These are phyloP conservation scores for Pyrgilauda ruficollis DNA, from an alignment of 2,113 vertebrate genomes.

Conservation along the genomic window DNA sequence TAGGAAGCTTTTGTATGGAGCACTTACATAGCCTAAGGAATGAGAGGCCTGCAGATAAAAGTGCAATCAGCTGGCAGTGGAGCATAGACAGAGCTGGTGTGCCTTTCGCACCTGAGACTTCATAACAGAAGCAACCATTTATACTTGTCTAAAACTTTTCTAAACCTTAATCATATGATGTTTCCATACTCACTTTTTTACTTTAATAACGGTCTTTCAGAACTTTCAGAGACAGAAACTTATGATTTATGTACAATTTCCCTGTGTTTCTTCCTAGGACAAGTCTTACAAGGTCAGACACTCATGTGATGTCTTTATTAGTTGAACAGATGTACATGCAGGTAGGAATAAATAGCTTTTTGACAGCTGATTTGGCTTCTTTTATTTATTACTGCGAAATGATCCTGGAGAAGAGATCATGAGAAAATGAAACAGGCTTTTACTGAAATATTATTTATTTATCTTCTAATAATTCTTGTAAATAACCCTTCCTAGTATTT, in stretches of 20 bases:
- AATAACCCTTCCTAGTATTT: background rate
- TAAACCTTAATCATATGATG: background rate
- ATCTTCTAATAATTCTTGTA: background rate
- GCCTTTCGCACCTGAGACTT: background rate
- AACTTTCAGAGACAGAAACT: background rate
- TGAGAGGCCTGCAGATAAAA: background rate
- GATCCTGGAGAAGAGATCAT: background rate
- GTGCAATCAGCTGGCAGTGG: background rate
- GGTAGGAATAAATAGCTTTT: slow-evolving; percentile 2
- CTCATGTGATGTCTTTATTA: background rate
- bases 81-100: background rate
- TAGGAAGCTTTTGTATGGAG: background rate
- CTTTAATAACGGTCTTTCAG: background rate
- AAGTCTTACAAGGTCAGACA: background rate
- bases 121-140: background rate
- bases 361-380: background rate
- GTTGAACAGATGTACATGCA: background rate
- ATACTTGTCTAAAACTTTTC: background rate
- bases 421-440: background rate
- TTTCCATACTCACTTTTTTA: background rate
- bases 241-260: background rate
- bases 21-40: background rate
- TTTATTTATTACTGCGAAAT: background rate
- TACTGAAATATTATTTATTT: background rate
- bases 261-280: background rate